Evolutionary conservation across 2,113 vertebrate genomes (phyloP).

Genomic region (Colossoma macropomum): DNA sequence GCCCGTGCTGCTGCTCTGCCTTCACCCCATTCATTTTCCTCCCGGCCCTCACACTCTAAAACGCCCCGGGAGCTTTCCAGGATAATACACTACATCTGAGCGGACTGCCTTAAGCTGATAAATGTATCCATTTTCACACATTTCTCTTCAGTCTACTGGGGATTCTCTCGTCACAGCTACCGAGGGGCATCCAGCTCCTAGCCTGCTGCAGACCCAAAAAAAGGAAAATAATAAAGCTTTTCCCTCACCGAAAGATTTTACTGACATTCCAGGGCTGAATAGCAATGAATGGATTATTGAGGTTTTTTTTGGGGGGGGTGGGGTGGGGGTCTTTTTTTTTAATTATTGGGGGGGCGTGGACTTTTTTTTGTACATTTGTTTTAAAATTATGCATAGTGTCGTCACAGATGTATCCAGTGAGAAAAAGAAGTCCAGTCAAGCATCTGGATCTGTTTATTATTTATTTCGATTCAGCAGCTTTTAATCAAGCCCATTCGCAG

Average conservation of each 20-base stretch:
- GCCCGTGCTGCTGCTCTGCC: neutral
- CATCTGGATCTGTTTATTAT: neutral
- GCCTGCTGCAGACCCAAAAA: neutral
- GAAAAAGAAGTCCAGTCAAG: neutral
- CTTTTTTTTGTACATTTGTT: neutral
- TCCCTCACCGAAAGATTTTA: neutral
- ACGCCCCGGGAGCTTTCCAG: neutral
- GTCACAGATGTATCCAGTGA: neutral
- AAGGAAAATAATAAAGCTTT: neutral
- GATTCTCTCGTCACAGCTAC: neutral
- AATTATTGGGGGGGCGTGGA: neutral
- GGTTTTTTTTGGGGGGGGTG: neutral
- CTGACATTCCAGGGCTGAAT: neutral
- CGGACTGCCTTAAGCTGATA: conserved; percentile 11
- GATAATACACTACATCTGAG: neutral
- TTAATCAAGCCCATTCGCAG: conserved; percentile 10
- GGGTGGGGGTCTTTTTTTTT: neutral
- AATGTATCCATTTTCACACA: conserved; percentile 15
- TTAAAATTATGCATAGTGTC: neutral
- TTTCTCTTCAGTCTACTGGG: conserved; percentile 13
- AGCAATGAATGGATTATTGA: neutral
- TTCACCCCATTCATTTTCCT: neutral
- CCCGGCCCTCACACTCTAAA: neutral
- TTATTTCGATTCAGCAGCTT: conserved; percentile 2
- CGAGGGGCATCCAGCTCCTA: neutral